Base-by-base conservation (phyloP, 2,888 invertebrate genomes). In the Barypeithes pellucidus region DNA sequence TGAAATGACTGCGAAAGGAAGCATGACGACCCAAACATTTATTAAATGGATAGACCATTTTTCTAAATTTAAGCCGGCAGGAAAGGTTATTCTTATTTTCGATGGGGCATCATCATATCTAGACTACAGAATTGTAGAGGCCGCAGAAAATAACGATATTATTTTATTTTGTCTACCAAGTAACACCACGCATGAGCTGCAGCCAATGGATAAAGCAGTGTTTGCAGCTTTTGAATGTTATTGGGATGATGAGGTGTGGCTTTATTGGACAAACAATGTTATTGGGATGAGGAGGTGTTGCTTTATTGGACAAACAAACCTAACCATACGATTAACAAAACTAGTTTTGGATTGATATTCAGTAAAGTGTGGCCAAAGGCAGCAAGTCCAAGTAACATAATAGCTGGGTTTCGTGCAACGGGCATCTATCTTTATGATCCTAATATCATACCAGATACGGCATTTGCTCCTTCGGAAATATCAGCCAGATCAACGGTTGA, bases 151-250 rank as follows among this genome's bases (percentile, higher is more conserved):
- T n/a, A 12, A 59, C 7, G 12, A 59, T 36, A 59, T 59, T n/a
- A 33, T 11, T n/a, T n/a, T 84, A 18, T 82, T 78, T 45, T 84
- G 84, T 72, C 72, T 85, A 29, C 83, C 83, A 3, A 80, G 80
- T 33, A 85, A 85, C 69, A 84, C 82, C 0, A 84, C 83, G 0
- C 83, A 84, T 74, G 82, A 84, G 67, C 74, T 84, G 1, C 84
- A 84, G 67, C 82, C 82, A 3, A 43, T 43, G 39, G 39, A 39
- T 9, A 39, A 39, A n/a, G 11, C 39, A 8, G 39, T 39, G 39
- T 39, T 39, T 39, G 29, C 8, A 1, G 8, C 29, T 8, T 29
- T 29, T 29, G 29, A 29, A 29, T 8, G 29, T 29, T 29, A 29
- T 29, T 39, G 39, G 39, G 39, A 39, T 39, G 39, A 39, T 4